phyloP scores from a whole-genome alignment of 2,888 invertebrate genomes.

The Eurois occulta region DNA sequence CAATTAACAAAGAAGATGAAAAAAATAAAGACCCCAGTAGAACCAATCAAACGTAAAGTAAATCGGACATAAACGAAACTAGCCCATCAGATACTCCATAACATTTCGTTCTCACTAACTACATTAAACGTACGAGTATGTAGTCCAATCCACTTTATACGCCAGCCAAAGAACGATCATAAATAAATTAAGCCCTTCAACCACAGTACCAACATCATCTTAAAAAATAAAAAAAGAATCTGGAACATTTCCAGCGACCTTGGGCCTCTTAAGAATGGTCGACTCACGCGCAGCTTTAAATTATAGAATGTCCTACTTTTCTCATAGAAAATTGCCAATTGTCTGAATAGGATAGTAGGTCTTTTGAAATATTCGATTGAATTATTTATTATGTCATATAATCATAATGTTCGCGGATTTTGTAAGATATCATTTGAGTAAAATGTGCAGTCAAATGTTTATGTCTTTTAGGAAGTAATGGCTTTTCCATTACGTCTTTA shows the following conservation, averaged over 20 bases:
- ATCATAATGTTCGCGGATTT: constrained; percentile 61
- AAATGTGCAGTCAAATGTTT: constrained; percentile 42
- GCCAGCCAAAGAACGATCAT: constrained; percentile 59
- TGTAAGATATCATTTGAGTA: constrained; percentile 46
- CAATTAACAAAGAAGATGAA: not conserved
- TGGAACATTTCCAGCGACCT: constrained; percentile 89
- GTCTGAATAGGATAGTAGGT: constrained; percentile 58
- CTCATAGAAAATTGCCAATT: constrained; percentile 75
- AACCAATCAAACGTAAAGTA: not conserved
- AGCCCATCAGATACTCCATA: constrained; percentile 8
- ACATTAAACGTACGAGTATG: constrained; percentile 50
- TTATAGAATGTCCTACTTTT: constrained; percentile 86
- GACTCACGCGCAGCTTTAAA: constrained; percentile 81
- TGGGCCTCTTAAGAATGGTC: constrained; percentile 83
- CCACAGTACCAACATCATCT: constrained; percentile 71
- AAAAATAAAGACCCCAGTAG: not conserved
- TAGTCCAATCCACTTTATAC: constrained; percentile 60
- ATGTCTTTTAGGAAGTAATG: constrained; percentile 29
- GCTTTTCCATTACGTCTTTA: constrained; percentile 18
- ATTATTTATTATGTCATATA: constrained; percentile 63
- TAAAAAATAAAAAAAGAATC: constrained; percentile 76
- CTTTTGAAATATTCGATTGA: constrained; percentile 60
- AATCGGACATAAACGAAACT: constrained; percentile 7
- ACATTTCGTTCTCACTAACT: constrained; percentile 34
- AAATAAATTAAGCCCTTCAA: constrained; percentile 74